A percentile compares a stretch with the other conserved stretches of the same genome.
Conservation (phyloP, 2,888 invertebrate species). For the Nomada ferruginata region DNA sequence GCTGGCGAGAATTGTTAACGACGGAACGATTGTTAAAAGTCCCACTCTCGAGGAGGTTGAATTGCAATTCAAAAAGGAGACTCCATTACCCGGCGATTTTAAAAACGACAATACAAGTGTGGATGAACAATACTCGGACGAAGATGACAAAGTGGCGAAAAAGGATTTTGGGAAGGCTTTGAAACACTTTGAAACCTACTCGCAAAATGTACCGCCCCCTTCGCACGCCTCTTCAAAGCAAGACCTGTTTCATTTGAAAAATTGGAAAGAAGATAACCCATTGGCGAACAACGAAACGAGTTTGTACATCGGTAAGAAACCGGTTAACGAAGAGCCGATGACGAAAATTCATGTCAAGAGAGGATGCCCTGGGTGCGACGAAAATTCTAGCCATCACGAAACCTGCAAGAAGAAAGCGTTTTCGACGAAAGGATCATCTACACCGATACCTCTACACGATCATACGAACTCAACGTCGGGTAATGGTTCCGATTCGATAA, state of each 20-base stretch:
- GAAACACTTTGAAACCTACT: conserved; percentile 76
- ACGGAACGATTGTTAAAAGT: conserved; percentile 77
- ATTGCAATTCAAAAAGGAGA: conserved; percentile 75
- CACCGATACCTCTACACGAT: conserved; percentile 49
- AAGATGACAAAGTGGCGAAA: conserved; percentile 50
- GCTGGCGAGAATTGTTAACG: conserved; percentile 78
- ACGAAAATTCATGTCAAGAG: conserved; percentile 74
- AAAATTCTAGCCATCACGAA: conserved; percentile 66
- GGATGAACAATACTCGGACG: conserved; percentile 34
- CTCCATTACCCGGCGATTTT: conserved; percentile 26
- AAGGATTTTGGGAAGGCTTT: conserved; percentile 77
- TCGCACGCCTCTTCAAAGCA: conserved; percentile 60
- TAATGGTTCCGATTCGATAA: conserved; percentile 35
- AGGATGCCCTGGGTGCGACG: conserved; percentile 78
- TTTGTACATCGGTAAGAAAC: conserved; percentile 73
- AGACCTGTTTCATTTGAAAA: conserved; percentile 49
- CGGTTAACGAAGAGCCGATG: conserved; percentile 77
- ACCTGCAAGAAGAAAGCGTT: conserved; percentile 60
- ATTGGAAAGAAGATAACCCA: conserved; percentile 49
- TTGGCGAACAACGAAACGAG: conserved; percentile 49
- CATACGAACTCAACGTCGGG: conserved; percentile 27
- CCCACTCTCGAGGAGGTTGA: conserved; percentile 77
- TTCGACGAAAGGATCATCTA: conserved; percentile 44
- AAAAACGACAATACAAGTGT: conserved; percentile 6
- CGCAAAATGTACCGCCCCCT: conserved; percentile 38